phyloP scores from a whole-genome alignment of 1,140 invertebrate genomes.

The Frieseomelitta varia region DNA sequence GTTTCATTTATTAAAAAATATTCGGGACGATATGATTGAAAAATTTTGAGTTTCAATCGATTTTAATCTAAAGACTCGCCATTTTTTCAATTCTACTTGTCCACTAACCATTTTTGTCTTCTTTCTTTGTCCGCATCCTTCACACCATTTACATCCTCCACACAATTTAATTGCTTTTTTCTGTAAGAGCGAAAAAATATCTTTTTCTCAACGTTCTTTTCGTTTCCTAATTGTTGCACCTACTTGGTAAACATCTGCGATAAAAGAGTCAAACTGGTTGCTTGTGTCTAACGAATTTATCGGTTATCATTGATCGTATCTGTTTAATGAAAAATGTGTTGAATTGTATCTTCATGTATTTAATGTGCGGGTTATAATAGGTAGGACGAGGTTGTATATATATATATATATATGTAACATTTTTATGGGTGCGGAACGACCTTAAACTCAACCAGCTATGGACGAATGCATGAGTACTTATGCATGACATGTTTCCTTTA shows the following conservation, averaged over 20 bases:
- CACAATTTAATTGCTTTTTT: background rate
- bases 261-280: background rate
- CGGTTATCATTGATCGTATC: background rate
- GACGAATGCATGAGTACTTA: background rate
- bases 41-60: no score
- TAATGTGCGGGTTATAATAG: background rate
- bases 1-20: no score
- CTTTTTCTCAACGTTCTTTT: background rate
- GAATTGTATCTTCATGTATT: background rate
- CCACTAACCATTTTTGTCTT: no score
- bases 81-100: no score
- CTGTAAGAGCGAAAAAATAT: background rate
- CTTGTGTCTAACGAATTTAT: background rate
- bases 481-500: conserved; percentile 29
- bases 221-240: background rate
- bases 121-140: no score
- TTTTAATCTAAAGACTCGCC: no score
- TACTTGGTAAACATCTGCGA: background rate
- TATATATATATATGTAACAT: conserved; percentile 13
- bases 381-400: conserved; percentile 33
- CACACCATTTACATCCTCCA: no score
- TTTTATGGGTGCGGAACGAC: conserved; percentile 42
- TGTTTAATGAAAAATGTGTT: background rate
- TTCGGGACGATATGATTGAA: no score
- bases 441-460: conserved; percentile 33